Evolutionary conservation across 2,888 invertebrate species (phyloP).

Genomic region (Brachypalpus laphriformis): DNA sequence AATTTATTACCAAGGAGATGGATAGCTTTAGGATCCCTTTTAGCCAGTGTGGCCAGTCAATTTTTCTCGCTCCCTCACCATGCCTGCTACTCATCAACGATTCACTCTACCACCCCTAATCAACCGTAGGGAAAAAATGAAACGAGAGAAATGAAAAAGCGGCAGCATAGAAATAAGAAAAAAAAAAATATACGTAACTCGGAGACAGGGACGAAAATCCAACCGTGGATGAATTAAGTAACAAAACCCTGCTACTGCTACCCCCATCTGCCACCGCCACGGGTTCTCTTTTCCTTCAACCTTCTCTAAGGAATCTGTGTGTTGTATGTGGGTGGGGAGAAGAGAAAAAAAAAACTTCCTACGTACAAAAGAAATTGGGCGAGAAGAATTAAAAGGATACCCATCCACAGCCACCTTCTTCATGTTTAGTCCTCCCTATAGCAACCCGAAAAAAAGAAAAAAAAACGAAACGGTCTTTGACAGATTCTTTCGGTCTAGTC

Average conservation of each 20-base stretch:
- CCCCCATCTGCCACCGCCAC: neutral
- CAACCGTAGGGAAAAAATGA: conserved; percentile 59
- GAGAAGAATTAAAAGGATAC: conserved; percentile 73
- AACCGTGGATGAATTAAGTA: conserved; percentile 74
- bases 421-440: neutral
- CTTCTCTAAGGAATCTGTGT: conserved; percentile 46
- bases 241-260: conserved; percentile 61
- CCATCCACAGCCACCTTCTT: conserved; percentile 19
- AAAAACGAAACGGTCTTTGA: conserved; percentile 46
- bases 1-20: conserved; percentile 74
- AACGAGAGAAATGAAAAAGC: conserved; percentile 72
- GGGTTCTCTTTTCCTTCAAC: conserved; percentile 15
- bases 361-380: conserved; percentile 67
- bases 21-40: conserved; percentile 74
- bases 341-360: conserved; percentile 14
- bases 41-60: conserved; percentile 73
- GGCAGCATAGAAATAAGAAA: conserved; percentile 44
- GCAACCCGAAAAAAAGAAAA: conserved; percentile 4
- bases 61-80: conserved; percentile 14
- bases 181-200: conserved; percentile 48
- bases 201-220: conserved; percentile 68
- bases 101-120: conserved; percentile 64
- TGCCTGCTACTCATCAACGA: conserved; percentile 55
- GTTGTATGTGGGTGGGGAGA: neutral
- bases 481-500: conserved; percentile 51